Base-by-base conservation (phyloP, 2,797 vertebrate species). In the Prunella strophiata region DNA sequence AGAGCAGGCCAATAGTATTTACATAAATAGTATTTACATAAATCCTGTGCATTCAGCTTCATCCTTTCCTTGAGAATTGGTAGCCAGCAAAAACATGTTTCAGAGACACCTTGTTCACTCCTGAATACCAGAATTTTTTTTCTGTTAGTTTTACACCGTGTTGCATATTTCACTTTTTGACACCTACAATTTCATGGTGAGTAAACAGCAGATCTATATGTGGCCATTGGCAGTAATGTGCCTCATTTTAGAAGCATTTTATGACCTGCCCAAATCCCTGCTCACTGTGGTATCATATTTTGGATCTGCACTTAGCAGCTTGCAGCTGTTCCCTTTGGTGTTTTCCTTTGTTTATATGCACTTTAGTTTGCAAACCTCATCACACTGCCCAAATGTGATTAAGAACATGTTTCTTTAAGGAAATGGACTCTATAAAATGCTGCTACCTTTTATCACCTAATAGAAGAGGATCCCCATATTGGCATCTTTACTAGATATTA, bases 121-220 rank as follows among this genome's bases (percentile, higher is more conserved):
- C 9, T 84, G 26, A 91, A 65, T 42, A 20, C 23, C 17, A 17
- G 6, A 10, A 15, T 30, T 48, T n/a, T 78, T 55, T 36, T 67
- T 30, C 34, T 59, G n/a, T 36, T 68, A 50, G 7, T 87, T 91
- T 81, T 79, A 79, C 34, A 27, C 22, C 7, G 3, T 42, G 27
- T 61, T 85, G 57, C 57, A 16, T 87, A 67, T 95, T 86, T 94
- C 78, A 67, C 38, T 87, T 93, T 78, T 48, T 91, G 91, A 86
- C 83, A 91, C 59, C 59, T 82, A 87, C 71, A 85, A 23, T 91
- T 91, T 92, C 63, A 70, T 40, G 63, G 74, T 84, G 27, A 89
- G 42, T 78, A 91, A 91, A 57, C 63, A 91, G 51, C 51, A 90
- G 77, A 78, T 81, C 63, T 70, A 2, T 91, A 48, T 55, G 52